A percentile compares a stretch with the other conserved stretches of the same genome.
phyloP scores from a whole-genome alignment of 2,113 vertebrate genomes.

The Rattus rattus region DNA sequence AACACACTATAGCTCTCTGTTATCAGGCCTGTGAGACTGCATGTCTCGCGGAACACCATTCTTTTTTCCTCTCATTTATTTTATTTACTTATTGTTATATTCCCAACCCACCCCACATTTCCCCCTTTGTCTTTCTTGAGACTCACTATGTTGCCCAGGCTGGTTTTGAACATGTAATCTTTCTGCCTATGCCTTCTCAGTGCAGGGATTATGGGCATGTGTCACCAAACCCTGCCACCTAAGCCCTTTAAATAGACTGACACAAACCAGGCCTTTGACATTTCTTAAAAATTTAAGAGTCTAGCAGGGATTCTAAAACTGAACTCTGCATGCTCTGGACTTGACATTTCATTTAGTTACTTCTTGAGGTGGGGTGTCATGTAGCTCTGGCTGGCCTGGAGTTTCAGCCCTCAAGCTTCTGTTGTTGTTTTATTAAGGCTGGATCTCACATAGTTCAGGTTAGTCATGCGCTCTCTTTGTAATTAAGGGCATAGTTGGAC shows the following conservation, averaged over 20 bases:
- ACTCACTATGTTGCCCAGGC: not conserved
- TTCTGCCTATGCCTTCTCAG: not conserved
- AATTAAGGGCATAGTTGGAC: not conserved
- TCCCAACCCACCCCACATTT: not conserved
- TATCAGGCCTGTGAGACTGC: not conserved
- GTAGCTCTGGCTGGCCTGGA: not conserved
- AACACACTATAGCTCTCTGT: not conserved
- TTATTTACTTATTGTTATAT: not conserved
- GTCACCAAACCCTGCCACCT: not conserved
- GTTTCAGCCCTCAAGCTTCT: not conserved
- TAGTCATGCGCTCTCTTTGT: not conserved
- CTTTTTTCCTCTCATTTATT: not conserved
- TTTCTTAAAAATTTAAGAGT: conserved; percentile 2
- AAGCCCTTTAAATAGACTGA: not conserved
- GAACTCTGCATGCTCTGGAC: not conserved
- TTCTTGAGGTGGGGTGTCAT: not conserved
- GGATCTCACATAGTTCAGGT: not conserved
- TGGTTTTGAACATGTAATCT: too few relatives aligned
- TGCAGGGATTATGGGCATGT: not conserved
- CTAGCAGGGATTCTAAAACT: not conserved
- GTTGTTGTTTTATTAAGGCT: not conserved
- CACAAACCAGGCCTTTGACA: not conserved
- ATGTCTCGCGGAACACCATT: not conserved
- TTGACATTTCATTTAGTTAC: not conserved
- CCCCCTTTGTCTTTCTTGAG: not conserved